Evolutionary conservation across 2,797 vertebrate species (phyloP).

Genomic region (Lutjanus argentimaculatus): DNA sequence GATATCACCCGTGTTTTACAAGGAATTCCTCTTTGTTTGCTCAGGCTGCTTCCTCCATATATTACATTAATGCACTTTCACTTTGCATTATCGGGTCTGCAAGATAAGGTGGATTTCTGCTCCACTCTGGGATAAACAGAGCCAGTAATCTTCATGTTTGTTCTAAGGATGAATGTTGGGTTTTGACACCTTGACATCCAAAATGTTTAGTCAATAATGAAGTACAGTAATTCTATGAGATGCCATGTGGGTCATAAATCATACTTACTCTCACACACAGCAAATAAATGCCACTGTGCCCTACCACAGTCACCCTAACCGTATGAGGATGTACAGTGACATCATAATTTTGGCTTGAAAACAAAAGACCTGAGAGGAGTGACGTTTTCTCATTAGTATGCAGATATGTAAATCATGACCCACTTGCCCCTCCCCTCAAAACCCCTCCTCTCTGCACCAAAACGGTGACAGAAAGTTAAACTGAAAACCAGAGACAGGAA

Average conservation of each 20-base stretch:
- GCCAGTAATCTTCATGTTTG: not conserved
- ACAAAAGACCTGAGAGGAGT: no score
- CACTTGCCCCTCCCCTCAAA: no score
- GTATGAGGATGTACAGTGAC: not conserved
- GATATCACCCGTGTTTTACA: slow-evolving; percentile 43
- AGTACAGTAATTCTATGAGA: not conserved
- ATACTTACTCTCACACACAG: not conserved
- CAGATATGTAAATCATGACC: no score
- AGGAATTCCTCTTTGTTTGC: slow-evolving; percentile 44
- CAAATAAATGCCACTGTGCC: not conserved
- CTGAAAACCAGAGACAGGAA: no score
- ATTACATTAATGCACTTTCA: slow-evolving; percentile 6
- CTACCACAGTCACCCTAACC: no score
- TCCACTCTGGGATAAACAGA: not conserved
- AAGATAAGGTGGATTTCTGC: not conserved
- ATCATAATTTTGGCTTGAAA: no score
- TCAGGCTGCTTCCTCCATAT: not conserved
- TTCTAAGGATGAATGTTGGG: not conserved
- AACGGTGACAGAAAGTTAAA: no score
- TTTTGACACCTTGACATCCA: not conserved
- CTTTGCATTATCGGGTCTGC: not conserved
- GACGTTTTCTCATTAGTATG: no score
- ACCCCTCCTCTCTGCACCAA: no score
- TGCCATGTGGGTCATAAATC: not conserved
- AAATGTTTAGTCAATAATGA: not conserved